Conservation (phyloP, 2,888 invertebrate genomes). For the Mechanitis messenoides region DNA sequence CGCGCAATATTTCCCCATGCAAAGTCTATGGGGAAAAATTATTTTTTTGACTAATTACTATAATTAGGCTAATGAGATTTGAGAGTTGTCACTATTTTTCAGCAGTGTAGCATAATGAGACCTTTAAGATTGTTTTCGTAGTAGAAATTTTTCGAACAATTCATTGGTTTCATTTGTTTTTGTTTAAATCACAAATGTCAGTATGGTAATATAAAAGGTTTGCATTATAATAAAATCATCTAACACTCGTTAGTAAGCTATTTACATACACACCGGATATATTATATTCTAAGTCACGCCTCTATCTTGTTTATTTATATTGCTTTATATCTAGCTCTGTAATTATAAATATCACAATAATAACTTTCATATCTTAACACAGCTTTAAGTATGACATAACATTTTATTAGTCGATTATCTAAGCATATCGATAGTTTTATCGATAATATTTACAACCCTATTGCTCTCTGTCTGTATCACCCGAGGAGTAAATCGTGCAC, state of each 20-base stretch:
- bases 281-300: slow-evolving; percentile 17
- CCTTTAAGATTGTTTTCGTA: neutral
- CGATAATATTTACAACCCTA: slow-evolving; percentile 15
- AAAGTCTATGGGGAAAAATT: too few relatives aligned
- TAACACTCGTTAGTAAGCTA: neutral
- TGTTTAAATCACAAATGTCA: slow-evolving; percentile 2
- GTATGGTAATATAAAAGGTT: neutral
- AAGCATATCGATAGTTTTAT: slow-evolving; percentile 17
- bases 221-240: neutral
- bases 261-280: neutral
- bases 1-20: too few relatives aligned
- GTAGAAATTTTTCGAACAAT: neutral
- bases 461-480: slow-evolving; percentile 47
- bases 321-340: slow-evolving; percentile 19
- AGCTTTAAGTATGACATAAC: neutral
- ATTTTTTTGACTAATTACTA: too few relatives aligned
- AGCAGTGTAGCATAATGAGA: too few relatives aligned
- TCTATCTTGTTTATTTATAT: slow-evolving; percentile 23
- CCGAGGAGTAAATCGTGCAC: slow-evolving; percentile 35
- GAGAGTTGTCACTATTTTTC: too few relatives aligned
- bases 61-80: too few relatives aligned
- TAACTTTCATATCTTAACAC: neutral
- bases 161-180: slow-evolving; percentile 9
- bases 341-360: neutral
- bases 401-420: slow-evolving; percentile 8